Base-by-base conservation (phyloP, 2,797 vertebrate species). In the Ammospiza maritima region DNA sequence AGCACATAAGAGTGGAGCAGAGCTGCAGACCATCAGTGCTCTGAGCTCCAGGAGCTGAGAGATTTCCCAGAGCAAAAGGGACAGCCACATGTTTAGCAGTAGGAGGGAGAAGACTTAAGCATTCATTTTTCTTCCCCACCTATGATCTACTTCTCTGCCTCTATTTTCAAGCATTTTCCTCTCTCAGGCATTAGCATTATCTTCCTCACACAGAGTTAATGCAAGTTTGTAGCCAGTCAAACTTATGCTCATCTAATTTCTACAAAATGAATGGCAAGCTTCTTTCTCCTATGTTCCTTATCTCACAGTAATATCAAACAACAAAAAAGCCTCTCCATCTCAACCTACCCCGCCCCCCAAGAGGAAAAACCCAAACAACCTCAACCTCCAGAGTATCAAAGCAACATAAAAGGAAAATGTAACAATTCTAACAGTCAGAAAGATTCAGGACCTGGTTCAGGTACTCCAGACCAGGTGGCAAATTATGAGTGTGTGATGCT, bases 391-490 rank as follows among this genome's bases (percentile, higher is more conserved):
- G 42, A n/a, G 11, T 67, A 67, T 17, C 19, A 84, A 84, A 44
- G 23, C 53, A 82, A 18, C 20, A 36, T 57, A 16, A 0, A 13
- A 80, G 15, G 29, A 74, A 93, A 91, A 79, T 2, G 44, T 34
- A 76, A n/a, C 8, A 64, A 47, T 72, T 85, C n/a, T 44, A 95
- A 77, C 26, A 72, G 75, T 93, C 70, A 27, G 48, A 96, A 90
- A 93, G 19, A 65, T 56, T 83, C 94, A 93, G 95, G 61, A 99
- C 99, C 98, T 99, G 98, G 54, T 97, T 99, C 80, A 99, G 98
- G 94, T 99, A 98, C 69, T 99, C 99, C 85, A 99, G 89, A 57
- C 99, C 99, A 21, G 99, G 98, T 47, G 99, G 99, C 71, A 98
- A 98, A 81, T 96, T 97, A 42, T 96, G 97, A 76, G 97, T 92